Evolutionary conservation across 2,888 invertebrate genomes (phyloP).

Genomic region (Sepioteuthis lessoniana): DNA sequence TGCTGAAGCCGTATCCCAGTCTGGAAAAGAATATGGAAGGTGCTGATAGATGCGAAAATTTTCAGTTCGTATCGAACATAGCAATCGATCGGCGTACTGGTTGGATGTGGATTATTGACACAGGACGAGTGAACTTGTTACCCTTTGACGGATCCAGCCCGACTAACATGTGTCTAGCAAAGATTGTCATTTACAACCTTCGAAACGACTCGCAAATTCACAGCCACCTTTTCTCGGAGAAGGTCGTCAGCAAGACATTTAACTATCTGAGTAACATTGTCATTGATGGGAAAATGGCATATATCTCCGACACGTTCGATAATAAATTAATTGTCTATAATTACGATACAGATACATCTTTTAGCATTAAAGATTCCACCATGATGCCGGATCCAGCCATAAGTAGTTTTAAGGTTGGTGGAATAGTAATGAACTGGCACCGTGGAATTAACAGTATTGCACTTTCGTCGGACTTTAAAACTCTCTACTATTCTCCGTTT

Average conservation of each 20-base stretch:
- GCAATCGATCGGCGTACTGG: constrained; percentile 56
- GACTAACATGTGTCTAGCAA: constrained; percentile 54
- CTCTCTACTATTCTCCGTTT: constrained; percentile 54
- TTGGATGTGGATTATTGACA: constrained; percentile 60
- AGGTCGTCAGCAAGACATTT: constrained; percentile 51
- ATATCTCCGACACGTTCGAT: constrained; percentile 55
- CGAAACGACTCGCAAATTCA: constrained; percentile 40
- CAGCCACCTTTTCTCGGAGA: constrained; percentile 52
- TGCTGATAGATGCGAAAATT: constrained; percentile 50
- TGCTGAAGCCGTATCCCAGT: constrained; percentile 53
- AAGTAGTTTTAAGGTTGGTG: constrained; percentile 40
- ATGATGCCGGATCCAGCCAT: constrained; percentile 49
- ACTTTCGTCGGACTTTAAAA: constrained; percentile 53
- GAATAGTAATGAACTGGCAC: constrained; percentile 44
- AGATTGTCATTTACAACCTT: constrained; percentile 53
- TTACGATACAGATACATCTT: constrained; percentile 49
- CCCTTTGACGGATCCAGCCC: constrained; percentile 45
- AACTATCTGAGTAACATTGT: constrained; percentile 57
- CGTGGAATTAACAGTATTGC: constrained; percentile 56
- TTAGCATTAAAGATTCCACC: constrained; percentile 50
- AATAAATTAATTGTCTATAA: constrained; percentile 54
- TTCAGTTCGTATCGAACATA: constrained; percentile 59
- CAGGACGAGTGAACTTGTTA: constrained; percentile 53
- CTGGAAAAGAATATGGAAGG: constrained; percentile 54
- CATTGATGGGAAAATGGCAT: constrained; percentile 52